Conservation (phyloP, 2,797 vertebrate genomes). For the Sarcoramphus papa region DNA sequence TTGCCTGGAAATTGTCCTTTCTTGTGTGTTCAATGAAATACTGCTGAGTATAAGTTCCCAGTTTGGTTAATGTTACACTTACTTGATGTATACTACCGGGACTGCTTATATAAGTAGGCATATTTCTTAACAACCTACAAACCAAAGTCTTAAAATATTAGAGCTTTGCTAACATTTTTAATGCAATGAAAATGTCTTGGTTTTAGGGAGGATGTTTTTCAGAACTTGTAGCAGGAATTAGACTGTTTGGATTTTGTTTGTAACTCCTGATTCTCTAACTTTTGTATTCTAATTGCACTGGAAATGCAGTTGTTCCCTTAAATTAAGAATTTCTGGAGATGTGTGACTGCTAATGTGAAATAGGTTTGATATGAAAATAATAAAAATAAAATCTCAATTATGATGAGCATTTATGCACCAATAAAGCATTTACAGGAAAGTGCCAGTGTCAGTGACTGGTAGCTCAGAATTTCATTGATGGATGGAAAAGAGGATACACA, state of each 20-base stretch:
- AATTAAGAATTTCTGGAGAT: not conserved
- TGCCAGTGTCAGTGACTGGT: not conserved
- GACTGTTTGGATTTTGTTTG: not conserved
- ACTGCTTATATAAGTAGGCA: not conserved
- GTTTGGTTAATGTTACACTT: not conserved
- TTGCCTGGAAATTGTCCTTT: not conserved
- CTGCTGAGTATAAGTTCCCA: not conserved
- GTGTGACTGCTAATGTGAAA: not conserved
- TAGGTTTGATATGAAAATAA: not conserved
- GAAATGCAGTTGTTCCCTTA: not conserved
- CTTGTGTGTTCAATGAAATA: not conserved
- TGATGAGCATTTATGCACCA: not conserved
- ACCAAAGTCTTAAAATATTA: not conserved
- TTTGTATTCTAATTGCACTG: not conserved
- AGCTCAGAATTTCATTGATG: not conserved
- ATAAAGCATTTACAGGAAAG: not conserved
- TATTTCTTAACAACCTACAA: conserved; percentile 13
- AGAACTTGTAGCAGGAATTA: not conserved
- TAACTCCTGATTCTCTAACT: not conserved
- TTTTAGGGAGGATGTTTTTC: conserved; percentile 1
- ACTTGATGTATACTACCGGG: not conserved
- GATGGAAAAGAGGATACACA: not conserved
- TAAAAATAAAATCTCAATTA: not conserved
- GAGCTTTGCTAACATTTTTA: not conserved
- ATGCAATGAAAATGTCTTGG: not conserved